Conservation (phyloP, 2,113 vertebrate species). For the Pelmatolapia mariae region DNA sequence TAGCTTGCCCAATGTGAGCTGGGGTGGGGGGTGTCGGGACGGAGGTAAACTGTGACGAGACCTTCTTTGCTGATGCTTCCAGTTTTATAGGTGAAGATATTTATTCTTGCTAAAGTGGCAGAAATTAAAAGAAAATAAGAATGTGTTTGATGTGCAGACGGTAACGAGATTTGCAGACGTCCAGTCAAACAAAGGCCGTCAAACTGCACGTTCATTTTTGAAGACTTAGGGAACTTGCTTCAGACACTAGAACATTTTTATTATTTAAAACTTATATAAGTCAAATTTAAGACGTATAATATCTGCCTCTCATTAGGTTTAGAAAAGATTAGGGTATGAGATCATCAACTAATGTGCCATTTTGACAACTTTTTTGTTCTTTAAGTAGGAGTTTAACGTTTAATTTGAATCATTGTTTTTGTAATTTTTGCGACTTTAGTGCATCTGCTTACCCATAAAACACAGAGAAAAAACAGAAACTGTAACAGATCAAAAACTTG, state of each 20-base stretch:
- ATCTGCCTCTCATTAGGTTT: background rate
- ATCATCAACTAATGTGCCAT: background rate
- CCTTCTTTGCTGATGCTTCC: background rate
- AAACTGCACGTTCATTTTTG: background rate
- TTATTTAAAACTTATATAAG: background rate
- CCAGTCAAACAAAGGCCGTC: background rate
- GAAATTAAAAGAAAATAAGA: background rate
- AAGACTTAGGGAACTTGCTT: background rate
- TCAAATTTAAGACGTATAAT: background rate
- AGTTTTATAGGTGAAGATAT: slow-evolving; percentile 10
- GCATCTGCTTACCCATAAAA: background rate
- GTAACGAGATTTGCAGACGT: background rate
- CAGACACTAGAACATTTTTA: background rate
- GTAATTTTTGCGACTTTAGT: background rate
- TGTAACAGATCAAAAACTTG: background rate
- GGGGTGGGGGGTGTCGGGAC: background rate
- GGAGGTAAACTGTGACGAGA: background rate
- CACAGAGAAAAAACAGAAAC: background rate
- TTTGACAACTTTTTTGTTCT: background rate
- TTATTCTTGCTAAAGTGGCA: slow-evolving; percentile 7
- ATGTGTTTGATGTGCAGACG: background rate
- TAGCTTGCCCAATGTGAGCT: slow-evolving; percentile 18
- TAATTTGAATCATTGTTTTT: background rate
- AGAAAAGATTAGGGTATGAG: background rate
- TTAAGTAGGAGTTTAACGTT: background rate